Evolutionary conservation across 2,797 vertebrate species (phyloP).

Genomic region (Scolopax bukidnonensis): DNA sequence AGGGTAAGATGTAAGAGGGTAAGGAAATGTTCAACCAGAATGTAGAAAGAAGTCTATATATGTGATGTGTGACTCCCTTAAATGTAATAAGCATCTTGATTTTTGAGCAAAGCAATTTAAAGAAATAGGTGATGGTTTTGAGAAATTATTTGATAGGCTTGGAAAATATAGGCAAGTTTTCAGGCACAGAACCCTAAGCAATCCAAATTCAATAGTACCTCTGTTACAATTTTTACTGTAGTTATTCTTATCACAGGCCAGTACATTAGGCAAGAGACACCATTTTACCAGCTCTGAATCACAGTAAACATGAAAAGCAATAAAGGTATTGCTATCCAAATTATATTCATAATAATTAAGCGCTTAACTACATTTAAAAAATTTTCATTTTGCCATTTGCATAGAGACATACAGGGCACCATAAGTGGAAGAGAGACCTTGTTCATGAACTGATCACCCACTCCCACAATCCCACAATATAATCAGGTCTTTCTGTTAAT

Average conservation of each 20-base stretch:
- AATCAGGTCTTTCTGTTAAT: background rate
- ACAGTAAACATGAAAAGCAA: background rate
- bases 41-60: background rate
- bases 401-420: background rate
- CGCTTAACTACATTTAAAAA: background rate
- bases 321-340: background rate
- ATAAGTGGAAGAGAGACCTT: background rate
- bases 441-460: background rate
- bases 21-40: background rate
- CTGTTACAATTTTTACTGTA: background rate
- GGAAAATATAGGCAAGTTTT: background rate
- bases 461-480: background rate
- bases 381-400: background rate
- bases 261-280: background rate
- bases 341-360: background rate
- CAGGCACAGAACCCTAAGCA: background rate
- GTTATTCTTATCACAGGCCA: background rate
- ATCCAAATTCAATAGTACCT: background rate
- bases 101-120: background rate
- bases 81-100: background rate
- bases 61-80: background rate
- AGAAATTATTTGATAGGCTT: background rate
- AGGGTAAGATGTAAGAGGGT: background rate
- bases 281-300: background rate
- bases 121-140: background rate